Base-by-base conservation (phyloP, 2,113 vertebrate species). In the Urocynchramus pylzowi region DNA sequence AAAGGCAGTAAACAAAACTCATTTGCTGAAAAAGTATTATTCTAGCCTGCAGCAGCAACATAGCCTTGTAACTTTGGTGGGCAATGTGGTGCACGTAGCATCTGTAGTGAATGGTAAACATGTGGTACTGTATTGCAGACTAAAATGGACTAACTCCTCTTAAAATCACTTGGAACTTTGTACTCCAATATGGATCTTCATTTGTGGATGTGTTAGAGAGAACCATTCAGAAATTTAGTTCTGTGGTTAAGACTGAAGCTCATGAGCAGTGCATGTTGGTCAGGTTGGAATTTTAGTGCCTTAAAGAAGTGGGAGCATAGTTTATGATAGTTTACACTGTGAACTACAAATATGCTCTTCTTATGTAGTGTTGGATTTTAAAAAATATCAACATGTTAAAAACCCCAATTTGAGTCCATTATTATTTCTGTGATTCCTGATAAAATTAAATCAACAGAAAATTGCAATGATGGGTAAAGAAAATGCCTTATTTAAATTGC, bases 1-100 rank as follows among this genome's bases (percentile, higher is more conserved):
- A 87, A 89, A 82, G 44, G 69, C 83, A 69, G 84, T 93, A 93
- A 96, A 94, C 75, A 88, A 93, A 94, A 93, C 82, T 78, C 73
- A 65, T 90, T 84, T 87, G 52, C 44, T 91, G 74, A 60, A 93
- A 82, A 91, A 79, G 33, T 64, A 17, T 31, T 87, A 30, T 59
- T 93, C 45, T 91, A 92, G 68, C 83, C 86, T 82, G 67, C 80
- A 94, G 95, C 80, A 86, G 82, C 78, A 76, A 17, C 49, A 57
- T 60, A 71, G 67, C 67, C 59, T 81, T 68, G 30, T 67, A 80
- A 75, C 45, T 93, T 84, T 4, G 59, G 65, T 30, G 64, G 83
- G 67, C 73, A 80, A 12, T 57, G 31, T 19, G 64, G 63, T 84
- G 52, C n/a, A 18, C 41, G 33, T 45, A 41, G 75, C 67, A 85